Evolutionary conservation across 2,113 vertebrate species (phyloP).

Genomic region (Mustela lutreola): DNA sequence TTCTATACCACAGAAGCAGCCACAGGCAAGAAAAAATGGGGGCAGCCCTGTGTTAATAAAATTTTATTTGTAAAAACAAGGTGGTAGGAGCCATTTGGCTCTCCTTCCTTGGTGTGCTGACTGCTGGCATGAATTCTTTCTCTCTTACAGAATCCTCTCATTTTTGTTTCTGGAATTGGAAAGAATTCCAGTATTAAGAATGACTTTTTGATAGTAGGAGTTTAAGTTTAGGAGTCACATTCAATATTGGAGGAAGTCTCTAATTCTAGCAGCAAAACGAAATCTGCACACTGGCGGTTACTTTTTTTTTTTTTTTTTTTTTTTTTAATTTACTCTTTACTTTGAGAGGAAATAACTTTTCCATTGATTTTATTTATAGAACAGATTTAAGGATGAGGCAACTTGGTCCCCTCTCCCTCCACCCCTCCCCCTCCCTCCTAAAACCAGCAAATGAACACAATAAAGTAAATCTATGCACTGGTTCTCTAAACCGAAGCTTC

Average conservation of each 20-base stretch:
- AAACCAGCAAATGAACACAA: not conserved
- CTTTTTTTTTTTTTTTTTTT: not conserved
- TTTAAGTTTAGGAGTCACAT: slow-evolving; percentile 23
- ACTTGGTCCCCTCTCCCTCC: not conserved
- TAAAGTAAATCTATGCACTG: not conserved
- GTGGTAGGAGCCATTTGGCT: not conserved
- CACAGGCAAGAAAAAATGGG: not conserved
- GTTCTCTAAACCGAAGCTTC: slow-evolving; percentile 7
- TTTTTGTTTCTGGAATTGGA: slow-evolving; percentile 30
- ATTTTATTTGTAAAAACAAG: slow-evolving; percentile 1
- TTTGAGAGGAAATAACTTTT: slow-evolving; percentile 42
- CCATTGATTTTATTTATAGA: slow-evolving; percentile 35
- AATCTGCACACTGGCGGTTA: not conserved
- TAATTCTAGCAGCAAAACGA: slow-evolving; percentile 30
- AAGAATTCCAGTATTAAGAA: not conserved
- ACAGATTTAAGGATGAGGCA: not conserved
- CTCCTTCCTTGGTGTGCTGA: not conserved
- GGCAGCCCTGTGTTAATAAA: not conserved
- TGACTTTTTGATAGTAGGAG: not conserved
- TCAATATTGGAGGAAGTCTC: not conserved
- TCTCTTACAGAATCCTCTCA: not conserved
- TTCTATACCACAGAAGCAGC: not conserved
- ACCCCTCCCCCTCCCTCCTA: accelerated
- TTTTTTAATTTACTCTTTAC: not conserved
- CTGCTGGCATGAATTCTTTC: not conserved